Evolutionary conservation across 2,113 vertebrate species (phyloP), one percentile per base, ranked within the genome.

Genomic region (Cololabis saira): DNA sequence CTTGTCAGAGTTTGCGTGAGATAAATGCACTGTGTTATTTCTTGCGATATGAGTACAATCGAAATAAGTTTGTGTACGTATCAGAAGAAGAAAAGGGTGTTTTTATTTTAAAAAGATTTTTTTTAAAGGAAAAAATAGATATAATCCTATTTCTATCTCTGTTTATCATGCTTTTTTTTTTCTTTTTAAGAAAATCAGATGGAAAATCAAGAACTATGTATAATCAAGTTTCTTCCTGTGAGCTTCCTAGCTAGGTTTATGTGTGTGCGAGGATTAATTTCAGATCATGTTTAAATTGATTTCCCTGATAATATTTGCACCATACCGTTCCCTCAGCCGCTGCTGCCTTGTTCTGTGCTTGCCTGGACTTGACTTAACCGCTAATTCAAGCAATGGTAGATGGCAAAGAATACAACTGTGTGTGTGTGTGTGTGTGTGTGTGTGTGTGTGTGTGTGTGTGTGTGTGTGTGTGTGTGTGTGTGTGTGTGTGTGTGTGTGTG

Each of bases 21-120:
- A 71, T 72, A 69, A 85, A 84, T 79, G 79, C 89, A 85, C 86
- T 89, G 85, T 85, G 77, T 86, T 74, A 61, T 58, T 83, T 84
- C 69, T 64, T 84, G 80, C 80, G 72, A 75, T 68, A 67, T 61
- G 75, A 90, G 81, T 84, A 87, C 87, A 89, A 89, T 90, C 82
- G 21, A 87, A 74, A 16, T 62, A 74, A 7, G 66, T 67, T 85
- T 88, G 80, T 84, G 61, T 85, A 71, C 49, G 61, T 68, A 56
- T 76, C 30, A 19, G 73, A 75, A 66, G 61, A 59, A 74, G 51
- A 58, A 64, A 43, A 50, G 40, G 18, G 14, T n/a, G 41, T 51
- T 48, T 81, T 82, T 80, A 63, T 61, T 67, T 73, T 72, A 16
- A 12, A 13, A 16, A 50, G 65, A 57, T 15, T 5, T 1, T 4